Base-by-base conservation (phyloP, 2,797 vertebrate species). In the Odontamblyopus rebecca region DNA sequence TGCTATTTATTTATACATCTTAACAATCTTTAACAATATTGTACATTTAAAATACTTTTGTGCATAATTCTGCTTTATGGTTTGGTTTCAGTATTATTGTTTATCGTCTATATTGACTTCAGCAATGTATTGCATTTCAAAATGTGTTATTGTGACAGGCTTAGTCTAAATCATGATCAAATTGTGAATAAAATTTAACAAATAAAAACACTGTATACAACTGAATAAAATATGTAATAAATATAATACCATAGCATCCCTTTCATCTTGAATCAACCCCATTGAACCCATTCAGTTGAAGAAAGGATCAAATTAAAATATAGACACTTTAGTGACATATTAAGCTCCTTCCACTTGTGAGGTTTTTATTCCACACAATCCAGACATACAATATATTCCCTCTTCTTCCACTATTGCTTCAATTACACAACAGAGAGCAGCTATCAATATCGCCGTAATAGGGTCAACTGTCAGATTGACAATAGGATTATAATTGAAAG, bases 401-500 rank as follows among this genome's bases (percentile, higher is more conserved):
- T 48, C 23, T n/a, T 54, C 29, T 54, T 16, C n/a, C 23, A 65
- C 63, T 26, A 50, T 26, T 27, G 16, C 26, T 6, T 66, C 44
- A 50, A 66, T 66, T 32, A 67, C 16, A 67, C 48, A 65, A 50
- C 6, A 7, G 63, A 65, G 63, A 65, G 41, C n/a, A 41, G 48
- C 29, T 12, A 32, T 67, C 65, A 54, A 67, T 67, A 67, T 26
- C 12, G 50, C 16, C n/a, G 65, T 53, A 67, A 67, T 32, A 67
- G 32, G 65, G 65, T 67, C 65, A 67, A 67, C 65, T n/a, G 48
- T 67, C 65, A 53, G 29, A 67, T 32, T 54, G 50, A 67, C 16
- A 60, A 72, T 26, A 35, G 53, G 71, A 59, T 67, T 67, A 67
- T 67, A 30, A 67, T 53, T 67, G 65, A 67, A 67, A 30, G 48